phyloP scores from a whole-genome alignment of 53 echinoderm and acorn worm species.

The Hippasteria phrygiana region DNA sequence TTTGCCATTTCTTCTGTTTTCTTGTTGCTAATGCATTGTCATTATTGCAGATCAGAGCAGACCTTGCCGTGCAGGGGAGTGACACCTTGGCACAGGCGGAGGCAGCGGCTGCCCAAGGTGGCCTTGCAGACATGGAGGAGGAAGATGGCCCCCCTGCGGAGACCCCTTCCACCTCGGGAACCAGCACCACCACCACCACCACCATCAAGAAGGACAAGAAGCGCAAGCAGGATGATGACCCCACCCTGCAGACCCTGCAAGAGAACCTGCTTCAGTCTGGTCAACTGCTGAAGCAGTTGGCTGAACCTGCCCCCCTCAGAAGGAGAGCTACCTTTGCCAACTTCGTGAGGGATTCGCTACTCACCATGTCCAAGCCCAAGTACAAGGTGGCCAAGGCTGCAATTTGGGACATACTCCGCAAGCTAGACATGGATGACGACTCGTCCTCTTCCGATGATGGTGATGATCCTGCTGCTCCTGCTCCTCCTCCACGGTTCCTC shows the following conservation, averaged over 20 bases:
- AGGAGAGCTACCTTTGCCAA: constrained; percentile 58
- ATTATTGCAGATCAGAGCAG: constrained; percentile 61
- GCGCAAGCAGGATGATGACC: constrained; percentile 52
- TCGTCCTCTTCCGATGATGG: background rate
- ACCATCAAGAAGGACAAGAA: constrained; percentile 41
- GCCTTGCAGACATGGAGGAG: constrained; percentile 27
- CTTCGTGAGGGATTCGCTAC: constrained; percentile 55
- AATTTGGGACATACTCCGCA: constrained; percentile 28
- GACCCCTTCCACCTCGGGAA: constrained; percentile 30
- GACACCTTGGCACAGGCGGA: constrained; percentile 31
- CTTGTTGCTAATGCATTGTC: constrained; percentile 30
- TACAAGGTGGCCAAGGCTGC: constrained; percentile 52
- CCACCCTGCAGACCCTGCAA: constrained; percentile 54
- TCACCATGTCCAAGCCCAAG: constrained; percentile 63
- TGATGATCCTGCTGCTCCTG: constrained; percentile 30
- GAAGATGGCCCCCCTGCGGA: background rate
- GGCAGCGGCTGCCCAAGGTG: constrained; percentile 45
- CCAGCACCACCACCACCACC: constrained; percentile 6
- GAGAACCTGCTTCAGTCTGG: constrained; percentile 61
- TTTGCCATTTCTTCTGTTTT: constrained; percentile 2
- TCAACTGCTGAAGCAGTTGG: constrained; percentile 39
- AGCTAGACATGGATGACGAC: constrained; percentile 55
- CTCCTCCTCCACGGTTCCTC: constrained; percentile 18
- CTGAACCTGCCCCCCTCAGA: constrained; percentile 51
- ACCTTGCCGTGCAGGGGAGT: constrained; percentile 32